Conservation (phyloP, 2,888 invertebrate genomes). For the Eupithecia tripunctaria region DNA sequence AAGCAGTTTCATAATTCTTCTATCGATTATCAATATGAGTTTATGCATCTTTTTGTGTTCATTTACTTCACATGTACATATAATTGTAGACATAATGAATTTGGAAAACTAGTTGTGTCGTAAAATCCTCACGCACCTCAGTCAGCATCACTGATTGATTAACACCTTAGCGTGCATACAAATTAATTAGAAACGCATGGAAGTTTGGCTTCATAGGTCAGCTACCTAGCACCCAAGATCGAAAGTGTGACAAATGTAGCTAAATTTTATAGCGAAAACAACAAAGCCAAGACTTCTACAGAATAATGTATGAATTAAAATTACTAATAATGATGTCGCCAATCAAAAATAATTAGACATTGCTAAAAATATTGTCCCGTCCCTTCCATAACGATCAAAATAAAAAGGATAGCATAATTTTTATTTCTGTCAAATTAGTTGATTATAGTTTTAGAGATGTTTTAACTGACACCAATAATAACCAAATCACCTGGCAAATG, state of each 20-base stretch:
- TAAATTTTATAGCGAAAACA: not conserved
- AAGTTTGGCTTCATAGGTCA: not conserved
- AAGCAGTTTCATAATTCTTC: not conserved
- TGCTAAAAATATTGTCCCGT: too few relatives aligned
- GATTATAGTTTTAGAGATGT: too few relatives aligned
- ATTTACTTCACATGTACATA: too few relatives aligned
- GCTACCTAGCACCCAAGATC: not conserved
- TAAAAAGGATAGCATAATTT: too few relatives aligned
- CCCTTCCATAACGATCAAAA: too few relatives aligned
- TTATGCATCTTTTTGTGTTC: not conserved
- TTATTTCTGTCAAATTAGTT: too few relatives aligned
- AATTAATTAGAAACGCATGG: constrained; percentile 9
- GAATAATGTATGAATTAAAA: not conserved
- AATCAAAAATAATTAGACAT: too few relatives aligned
- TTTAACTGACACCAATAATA: not conserved
- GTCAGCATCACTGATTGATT: constrained; percentile 12
- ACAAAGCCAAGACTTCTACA: not conserved
- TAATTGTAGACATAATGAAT: not conserved
- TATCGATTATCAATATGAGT: not conserved
- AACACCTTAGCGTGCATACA: not conserved
- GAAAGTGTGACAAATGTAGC: not conserved
- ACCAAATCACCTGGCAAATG: not conserved
- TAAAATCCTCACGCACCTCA: not conserved
- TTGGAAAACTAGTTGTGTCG: not conserved
- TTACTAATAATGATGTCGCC: not conserved